Conservation (phyloP, 2,888 invertebrate species). For the Mellilla xanthometata region DNA sequence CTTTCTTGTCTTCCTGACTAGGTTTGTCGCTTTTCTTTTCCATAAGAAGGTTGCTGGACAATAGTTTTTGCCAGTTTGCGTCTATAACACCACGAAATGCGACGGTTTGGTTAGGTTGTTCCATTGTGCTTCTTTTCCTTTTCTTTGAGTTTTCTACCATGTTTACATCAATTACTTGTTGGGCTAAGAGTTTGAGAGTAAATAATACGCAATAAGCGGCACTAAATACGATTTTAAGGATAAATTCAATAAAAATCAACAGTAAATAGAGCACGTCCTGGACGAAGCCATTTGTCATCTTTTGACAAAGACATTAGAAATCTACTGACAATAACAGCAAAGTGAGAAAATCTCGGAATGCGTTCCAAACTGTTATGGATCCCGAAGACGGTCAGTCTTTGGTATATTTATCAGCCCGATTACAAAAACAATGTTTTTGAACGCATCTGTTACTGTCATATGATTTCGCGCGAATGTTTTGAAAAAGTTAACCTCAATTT, state of each 20-base stretch:
- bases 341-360: too few species aligned
- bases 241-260: conserved; percentile 51
- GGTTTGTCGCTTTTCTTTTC: conserved; percentile 58
- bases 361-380: too few species aligned
- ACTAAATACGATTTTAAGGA: conserved; percentile 47
- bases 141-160: conserved; percentile 67
- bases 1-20: conserved; percentile 40
- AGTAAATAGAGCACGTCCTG: conserved; percentile 51
- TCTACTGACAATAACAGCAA: too few species aligned
- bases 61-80: conserved; percentile 72
- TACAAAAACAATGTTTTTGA: conserved; percentile 8
- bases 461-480: background rate
- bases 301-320: conserved; percentile 36
- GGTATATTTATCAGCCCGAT: too few species aligned
- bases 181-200: conserved; percentile 39
- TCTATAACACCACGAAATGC: conserved; percentile 57
- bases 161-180: conserved; percentile 49
- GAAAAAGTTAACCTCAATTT: too few species aligned
- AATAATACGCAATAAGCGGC: conserved; percentile 35
- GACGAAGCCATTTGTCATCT: conserved; percentile 57
- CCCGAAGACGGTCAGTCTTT: too few species aligned
- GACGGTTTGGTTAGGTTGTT: conserved; percentile 54
- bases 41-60: conserved; percentile 56
- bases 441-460: conserved; percentile 2
- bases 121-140: conserved; percentile 49